Evolutionary conservation across 2,888 invertebrate genomes (phyloP).

Genomic region (Lypha dubia): DNA sequence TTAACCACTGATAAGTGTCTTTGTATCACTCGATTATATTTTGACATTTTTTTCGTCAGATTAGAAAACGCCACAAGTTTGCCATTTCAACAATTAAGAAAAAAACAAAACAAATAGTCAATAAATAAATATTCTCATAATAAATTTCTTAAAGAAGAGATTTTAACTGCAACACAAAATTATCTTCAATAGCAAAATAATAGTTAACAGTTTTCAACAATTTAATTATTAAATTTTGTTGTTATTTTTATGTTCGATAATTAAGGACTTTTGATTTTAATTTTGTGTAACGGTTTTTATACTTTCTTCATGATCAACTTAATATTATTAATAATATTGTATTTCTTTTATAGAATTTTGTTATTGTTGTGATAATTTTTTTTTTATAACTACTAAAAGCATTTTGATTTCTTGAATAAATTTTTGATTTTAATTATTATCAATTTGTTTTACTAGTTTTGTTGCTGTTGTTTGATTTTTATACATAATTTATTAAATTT

Average conservation of each 20-base stretch:
- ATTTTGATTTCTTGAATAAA: constrained; percentile 52
- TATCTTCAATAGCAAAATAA: constrained; percentile 16
- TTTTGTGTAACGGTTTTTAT: constrained; percentile 15
- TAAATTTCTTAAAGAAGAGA: neutral
- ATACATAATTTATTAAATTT: constrained; percentile 32
- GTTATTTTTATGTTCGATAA: constrained; percentile 1
- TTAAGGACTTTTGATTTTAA: constrained; percentile 48
- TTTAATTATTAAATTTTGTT: constrained; percentile 7
- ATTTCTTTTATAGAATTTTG: constrained; percentile 6
- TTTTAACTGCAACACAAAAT: neutral
- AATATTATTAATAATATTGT: constrained; percentile 40
- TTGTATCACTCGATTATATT: neutral
- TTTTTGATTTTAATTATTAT: constrained; percentile 46
- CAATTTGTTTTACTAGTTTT: constrained; percentile 38
- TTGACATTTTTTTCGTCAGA: neutral
- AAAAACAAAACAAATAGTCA: no score
- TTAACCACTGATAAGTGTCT: neutral
- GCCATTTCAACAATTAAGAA: neutral
- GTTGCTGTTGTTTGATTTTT: constrained; percentile 16
- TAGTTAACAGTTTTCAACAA: constrained; percentile 40
- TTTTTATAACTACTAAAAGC: constrained; percentile 57
- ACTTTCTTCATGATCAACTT: constrained; percentile 35
- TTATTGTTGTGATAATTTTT: constrained; percentile 51
- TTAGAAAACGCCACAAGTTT: neutral
- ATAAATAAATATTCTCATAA: neutral